Conservation (phyloP, 2,797 vertebrate genomes). For the Acridotheres tristis region DNA sequence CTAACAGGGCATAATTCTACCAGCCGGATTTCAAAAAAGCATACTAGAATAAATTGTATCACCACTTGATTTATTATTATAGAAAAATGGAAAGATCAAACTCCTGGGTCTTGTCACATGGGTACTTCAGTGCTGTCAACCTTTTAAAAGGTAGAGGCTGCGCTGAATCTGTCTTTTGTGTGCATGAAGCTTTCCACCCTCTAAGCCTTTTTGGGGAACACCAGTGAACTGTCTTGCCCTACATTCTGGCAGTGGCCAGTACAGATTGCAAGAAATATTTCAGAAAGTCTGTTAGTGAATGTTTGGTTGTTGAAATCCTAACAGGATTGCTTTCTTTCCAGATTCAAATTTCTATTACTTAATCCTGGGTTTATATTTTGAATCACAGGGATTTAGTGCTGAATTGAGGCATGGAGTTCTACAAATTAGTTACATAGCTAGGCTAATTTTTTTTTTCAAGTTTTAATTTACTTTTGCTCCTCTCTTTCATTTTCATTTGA, state of each 20-base stretch:
- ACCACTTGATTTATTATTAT: neutral
- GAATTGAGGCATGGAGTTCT: neutral
- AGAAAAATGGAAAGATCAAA: neutral
- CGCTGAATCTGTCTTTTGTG: neutral
- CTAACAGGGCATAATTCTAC: neutral
- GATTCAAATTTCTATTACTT: neutral
- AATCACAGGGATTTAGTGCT: neutral
- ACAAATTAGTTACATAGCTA: neutral
- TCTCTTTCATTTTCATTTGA: neutral
- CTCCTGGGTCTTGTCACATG: neutral
- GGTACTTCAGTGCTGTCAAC: neutral
- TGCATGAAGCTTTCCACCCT: neutral
- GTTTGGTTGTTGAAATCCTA: neutral
- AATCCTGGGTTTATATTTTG: neutral
- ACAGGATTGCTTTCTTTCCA: fast-evolving
- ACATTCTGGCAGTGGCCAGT: neutral
- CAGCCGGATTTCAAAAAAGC: neutral
- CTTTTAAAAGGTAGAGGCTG: neutral
- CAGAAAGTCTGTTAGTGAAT: neutral
- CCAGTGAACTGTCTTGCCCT: neutral
- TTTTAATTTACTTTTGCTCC: neutral
- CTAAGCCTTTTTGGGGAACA: neutral
- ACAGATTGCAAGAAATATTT: neutral
- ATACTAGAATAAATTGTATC: neutral
- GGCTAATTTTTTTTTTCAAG: too few relatives aligned